Base-by-base conservation (phyloP, 2,888 invertebrate genomes). In the Axea sp. region DNA sequence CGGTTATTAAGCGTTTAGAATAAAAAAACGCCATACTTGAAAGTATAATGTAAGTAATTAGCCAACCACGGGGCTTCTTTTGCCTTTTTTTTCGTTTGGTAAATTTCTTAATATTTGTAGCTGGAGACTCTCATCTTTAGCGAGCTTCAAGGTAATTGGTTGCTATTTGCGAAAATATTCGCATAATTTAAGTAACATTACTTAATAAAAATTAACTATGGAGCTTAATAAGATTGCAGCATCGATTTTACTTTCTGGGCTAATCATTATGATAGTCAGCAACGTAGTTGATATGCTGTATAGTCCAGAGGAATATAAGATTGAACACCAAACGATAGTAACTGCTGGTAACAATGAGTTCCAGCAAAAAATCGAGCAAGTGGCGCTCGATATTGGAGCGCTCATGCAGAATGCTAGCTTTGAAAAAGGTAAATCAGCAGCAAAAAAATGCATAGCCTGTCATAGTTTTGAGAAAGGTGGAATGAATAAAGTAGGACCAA, bases 401-500 rank as follows among this genome's bases (percentile, higher is more conserved):
- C 53, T 53, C 37, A 53, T 53, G 53, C 53, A 53, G 37, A 53
- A 53, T 53, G 53, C 37, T 53, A 53, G 53, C 26, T 53, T 53
- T 53, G 53, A 53, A 14, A 53, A 53, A 37, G 53, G 53, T 24
- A 53, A 53, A 30, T 53, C 53, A 53, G 53, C 53, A 53, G 53
- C 53, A n/a, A 53, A 53, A 35, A 53, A 53, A 53, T 53, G 53
- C 9, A 53, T 53, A 53, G 53, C 53, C 7, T 53, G 53, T 37
- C 53, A 53, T 28, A 53, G 53, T n/a, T 53, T 53, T 53, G 53
- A 53, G 53, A 53, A 53, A 53, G 53, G 53, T 53, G 53, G 53
- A 53, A 53, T 53, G 53, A 53, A 53, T 53, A 53, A 53, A 53
- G 53, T 53, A 53, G 53, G 53, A 53, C 53, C 53, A 53, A 53